Evolutionary conservation across 1,140 invertebrate species (phyloP).

Genomic region (Trichogramma pretiosum): DNA sequence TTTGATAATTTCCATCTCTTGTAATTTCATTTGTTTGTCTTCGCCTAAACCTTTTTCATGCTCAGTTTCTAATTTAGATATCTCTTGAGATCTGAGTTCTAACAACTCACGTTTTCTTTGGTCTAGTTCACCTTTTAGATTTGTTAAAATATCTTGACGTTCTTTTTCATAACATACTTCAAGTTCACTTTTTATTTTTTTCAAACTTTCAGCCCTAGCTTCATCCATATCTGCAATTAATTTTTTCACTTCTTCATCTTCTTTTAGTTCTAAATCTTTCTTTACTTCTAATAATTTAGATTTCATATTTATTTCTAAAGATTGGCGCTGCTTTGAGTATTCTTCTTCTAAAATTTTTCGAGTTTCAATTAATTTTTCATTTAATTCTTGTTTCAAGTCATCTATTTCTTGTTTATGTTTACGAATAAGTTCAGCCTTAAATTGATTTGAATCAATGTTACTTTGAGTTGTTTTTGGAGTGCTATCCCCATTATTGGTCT

Average conservation of each 20-base stretch:
- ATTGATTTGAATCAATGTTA: slow-evolving; percentile 5
- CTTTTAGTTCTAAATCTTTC: slow-evolving; percentile 35
- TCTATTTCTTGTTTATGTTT: slow-evolving; percentile 26
- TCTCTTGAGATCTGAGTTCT: slow-evolving; percentile 35
- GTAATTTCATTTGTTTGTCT: slow-evolving; percentile 31
- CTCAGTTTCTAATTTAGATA: slow-evolving; percentile 34
- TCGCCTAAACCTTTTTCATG: slow-evolving; percentile 32
- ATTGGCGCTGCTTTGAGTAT: slow-evolving; percentile 41
- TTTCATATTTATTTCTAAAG: slow-evolving; percentile 42
- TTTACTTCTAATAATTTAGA: slow-evolving; percentile 39
- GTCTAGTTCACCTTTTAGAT: slow-evolving; percentile 36
- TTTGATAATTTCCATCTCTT: slow-evolving; percentile 32
- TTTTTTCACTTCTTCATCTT: slow-evolving; percentile 36
- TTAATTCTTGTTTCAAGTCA: slow-evolving; percentile 27
- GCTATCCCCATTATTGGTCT: slow-evolving; percentile 19
- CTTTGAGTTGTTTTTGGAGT: slow-evolving; percentile 12
- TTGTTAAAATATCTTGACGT: slow-evolving; percentile 38
- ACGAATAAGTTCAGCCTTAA: slow-evolving; percentile 7
- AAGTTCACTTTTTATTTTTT: slow-evolving; percentile 34
- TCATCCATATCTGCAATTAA: slow-evolving; percentile 42
- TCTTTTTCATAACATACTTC: slow-evolving; percentile 40
- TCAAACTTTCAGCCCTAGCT: slow-evolving; percentile 29
- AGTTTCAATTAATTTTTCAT: slow-evolving; percentile 34
- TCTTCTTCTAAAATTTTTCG: slow-evolving; percentile 43
- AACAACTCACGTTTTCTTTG: slow-evolving; percentile 33